Percentiles rank a stretch among this genome's conserved stretches.
These are phyloP conservation scores for Cataglyphis altisquamis DNA, from an alignment of 2,888 invertebrate genomes.

Conservation along the genomic window DNA sequence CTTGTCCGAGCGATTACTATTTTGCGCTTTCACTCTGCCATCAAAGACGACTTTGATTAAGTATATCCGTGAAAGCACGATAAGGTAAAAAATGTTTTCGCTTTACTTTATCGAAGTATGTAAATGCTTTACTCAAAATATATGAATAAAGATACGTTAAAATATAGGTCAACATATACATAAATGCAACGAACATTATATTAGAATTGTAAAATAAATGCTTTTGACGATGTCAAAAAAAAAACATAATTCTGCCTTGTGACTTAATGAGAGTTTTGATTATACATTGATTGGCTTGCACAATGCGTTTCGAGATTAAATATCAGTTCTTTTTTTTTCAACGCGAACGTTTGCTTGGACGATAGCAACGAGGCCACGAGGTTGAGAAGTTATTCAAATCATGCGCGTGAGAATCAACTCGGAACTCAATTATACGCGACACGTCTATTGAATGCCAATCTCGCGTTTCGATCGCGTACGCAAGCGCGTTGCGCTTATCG, in stretches of 20 bases:
- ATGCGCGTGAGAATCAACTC: slow-evolving; percentile 80
- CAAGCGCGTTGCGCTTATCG: slow-evolving; percentile 71
- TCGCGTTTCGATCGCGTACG: slow-evolving; percentile 63
- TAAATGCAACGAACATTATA: background rate
- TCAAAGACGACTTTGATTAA: background rate
- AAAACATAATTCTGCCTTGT: background rate
- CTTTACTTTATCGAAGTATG: background rate
- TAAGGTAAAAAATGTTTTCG: background rate
- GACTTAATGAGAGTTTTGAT: background rate
- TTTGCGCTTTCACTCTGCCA: background rate
- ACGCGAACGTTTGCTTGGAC: slow-evolving; percentile 61
- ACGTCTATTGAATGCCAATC: slow-evolving; percentile 84
- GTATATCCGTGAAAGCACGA: background rate
- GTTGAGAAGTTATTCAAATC: slow-evolving; percentile 81
- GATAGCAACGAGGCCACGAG: slow-evolving; percentile 50
- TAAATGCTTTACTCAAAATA: background rate
- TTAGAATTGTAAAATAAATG: background rate
- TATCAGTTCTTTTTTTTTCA: background rate
- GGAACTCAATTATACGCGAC: slow-evolving; percentile 84
- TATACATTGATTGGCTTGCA: background rate
- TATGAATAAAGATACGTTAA: background rate
- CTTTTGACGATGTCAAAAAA: background rate
- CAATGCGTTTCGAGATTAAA: background rate
- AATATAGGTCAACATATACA: background rate
- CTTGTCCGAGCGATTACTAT: slow-evolving; percentile 64